Percentiles rank a stretch among this genome's conserved stretches.
phyloP scores from a whole-genome alignment of 2,888 invertebrate species.

The Drosophila parthenogenetica region DNA sequence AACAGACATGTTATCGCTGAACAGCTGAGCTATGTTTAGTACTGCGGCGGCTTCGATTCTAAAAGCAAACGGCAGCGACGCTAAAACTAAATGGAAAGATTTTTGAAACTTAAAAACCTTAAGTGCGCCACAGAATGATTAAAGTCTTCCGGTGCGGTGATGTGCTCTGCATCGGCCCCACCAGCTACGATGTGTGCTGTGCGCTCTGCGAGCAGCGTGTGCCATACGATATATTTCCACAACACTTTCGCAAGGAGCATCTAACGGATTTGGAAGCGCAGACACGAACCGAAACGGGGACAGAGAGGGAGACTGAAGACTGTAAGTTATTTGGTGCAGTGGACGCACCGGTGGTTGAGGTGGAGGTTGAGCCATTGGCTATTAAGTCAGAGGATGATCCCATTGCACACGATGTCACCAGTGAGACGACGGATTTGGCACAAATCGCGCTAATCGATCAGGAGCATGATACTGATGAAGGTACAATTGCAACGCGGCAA shows the following conservation, averaged over 20 bases:
- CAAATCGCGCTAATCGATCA: constrained; percentile 52
- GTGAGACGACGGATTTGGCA: constrained; percentile 37
- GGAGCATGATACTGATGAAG: constrained; percentile 28
- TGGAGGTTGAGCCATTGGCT: constrained; percentile 21
- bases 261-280: constrained; percentile 20
- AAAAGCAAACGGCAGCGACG: neutral
- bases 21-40: constrained; percentile 45
- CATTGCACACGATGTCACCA: constrained; percentile 50
- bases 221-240: constrained; percentile 61
- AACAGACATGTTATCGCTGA: constrained; percentile 2
- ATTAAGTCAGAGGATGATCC: constrained; percentile 59
- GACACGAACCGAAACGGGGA: neutral
- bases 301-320: constrained; percentile 34
- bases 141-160: constrained; percentile 81
- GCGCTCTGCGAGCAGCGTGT: constrained; percentile 70
- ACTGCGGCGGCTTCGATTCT: constrained; percentile 30
- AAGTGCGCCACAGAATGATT: constrained; percentile 58
- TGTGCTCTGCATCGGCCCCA: constrained; percentile 70
- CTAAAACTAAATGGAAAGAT: constrained; percentile 7
- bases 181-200: constrained; percentile 73
- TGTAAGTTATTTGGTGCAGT: constrained; percentile 38
- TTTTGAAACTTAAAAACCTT: constrained; percentile 26
- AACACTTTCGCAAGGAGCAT: constrained; percentile 68
- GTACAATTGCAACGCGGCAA: constrained; percentile 25
- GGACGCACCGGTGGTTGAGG: constrained; percentile 27